These are phyloP conservation scores for Proteles cristata DNA, from an alignment of 2,113 vertebrate species.

Conservation along the genomic window DNA sequence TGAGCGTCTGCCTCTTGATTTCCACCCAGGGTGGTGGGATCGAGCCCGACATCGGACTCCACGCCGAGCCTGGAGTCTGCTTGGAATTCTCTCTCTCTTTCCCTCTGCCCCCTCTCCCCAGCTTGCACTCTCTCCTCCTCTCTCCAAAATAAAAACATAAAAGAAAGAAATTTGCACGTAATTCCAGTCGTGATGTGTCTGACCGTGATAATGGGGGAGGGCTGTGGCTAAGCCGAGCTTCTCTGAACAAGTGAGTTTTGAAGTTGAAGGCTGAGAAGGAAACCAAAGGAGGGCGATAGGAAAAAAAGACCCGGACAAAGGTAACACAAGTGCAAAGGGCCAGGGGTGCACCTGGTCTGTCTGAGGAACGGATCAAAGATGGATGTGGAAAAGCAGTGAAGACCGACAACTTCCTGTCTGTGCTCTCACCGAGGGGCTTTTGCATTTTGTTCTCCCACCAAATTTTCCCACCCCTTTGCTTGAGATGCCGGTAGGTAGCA, in stretches of 20 bases:
- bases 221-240: neutral
- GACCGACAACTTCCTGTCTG: neutral
- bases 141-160: too few relatives aligned
- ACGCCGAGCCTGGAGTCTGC: too few relatives aligned
- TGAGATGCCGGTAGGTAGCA: neutral
- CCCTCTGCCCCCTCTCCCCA: too few relatives aligned
- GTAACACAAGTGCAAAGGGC: neutral
- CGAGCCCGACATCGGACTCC: too few relatives aligned
- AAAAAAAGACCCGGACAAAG: neutral
- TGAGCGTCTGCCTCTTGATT: too few relatives aligned
- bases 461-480: neutral
- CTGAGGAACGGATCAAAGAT: neutral
- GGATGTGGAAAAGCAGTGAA: accelerated
- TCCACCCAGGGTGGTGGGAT: too few relatives aligned
- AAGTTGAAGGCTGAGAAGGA: neutral
- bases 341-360: neutral
- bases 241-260: neutral
- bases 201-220: neutral
- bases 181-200: accelerated
- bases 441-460: neutral
- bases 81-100: too few relatives aligned
- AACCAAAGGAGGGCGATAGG: neutral
- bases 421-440: neutral
- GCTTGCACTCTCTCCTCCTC: too few relatives aligned
- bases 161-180: neutral